These are phyloP conservation scores for Galleria mellonella DNA, from an alignment of 1,140 invertebrate species.

Conservation along the genomic window DNA sequence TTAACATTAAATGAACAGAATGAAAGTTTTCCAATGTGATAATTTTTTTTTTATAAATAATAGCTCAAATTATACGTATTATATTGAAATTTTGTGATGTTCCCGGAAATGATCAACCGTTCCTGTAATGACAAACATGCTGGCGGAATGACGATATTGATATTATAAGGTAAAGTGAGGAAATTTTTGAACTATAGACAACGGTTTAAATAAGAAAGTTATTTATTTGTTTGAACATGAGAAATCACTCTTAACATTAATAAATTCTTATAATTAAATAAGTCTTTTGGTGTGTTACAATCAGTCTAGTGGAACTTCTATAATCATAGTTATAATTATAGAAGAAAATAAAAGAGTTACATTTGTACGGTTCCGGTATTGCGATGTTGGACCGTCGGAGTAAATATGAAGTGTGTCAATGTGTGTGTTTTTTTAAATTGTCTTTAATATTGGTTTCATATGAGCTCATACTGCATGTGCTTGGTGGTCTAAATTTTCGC, in stretches of 20 bases:
- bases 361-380: slow-evolving; percentile 33
- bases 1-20: no score
- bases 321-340: no score
- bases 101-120: background rate
- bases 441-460: slow-evolving; percentile 33
- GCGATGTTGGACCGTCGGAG: slow-evolving; percentile 31
- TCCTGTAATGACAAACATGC: background rate
- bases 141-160: background rate
- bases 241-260: background rate
- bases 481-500: slow-evolving; percentile 38
- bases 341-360: slow-evolving; percentile 29
- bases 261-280: background rate
- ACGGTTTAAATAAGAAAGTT: background rate
- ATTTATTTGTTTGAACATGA: background rate
- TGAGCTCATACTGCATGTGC: slow-evolving; percentile 47
- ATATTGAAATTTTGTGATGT: background rate
- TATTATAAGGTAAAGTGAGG: background rate
- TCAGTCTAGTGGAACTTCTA: no score
- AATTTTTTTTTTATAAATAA: no score
- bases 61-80: background rate
- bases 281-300: no score
- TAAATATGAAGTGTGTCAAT: slow-evolving; percentile 26
- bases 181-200: background rate
- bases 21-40: no score
- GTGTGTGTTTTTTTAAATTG: slow-evolving; percentile 12